Evolutionary conservation across 37 sponge, comb jelly and placozoan genomes (phyloP).

Genomic region (Oscarella lobularis): DNA sequence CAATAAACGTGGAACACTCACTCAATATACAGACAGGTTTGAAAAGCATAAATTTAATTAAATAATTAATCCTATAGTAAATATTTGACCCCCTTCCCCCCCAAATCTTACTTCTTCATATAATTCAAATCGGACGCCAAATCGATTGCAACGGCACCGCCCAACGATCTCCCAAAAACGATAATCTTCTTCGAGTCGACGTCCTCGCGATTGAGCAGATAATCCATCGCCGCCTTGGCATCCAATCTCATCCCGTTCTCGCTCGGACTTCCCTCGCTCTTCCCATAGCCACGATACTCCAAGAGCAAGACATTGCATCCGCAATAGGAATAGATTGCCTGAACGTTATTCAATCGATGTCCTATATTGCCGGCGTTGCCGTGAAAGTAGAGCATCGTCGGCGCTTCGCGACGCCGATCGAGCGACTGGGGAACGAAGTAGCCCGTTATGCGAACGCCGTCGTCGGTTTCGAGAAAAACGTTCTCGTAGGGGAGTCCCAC

Average conservation of each 20-base stretch:
- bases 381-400: constrained; percentile 83
- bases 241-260: constrained; percentile 79
- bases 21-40: neutral
- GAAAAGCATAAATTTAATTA: neutral
- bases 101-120: constrained; percentile 55
- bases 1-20: neutral
- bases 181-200: constrained; percentile 81
- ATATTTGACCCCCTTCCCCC: too few relatives aligned
- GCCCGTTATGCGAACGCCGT: constrained; percentile 51
- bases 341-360: constrained; percentile 91
- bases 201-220: constrained; percentile 59
- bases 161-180: constrained; percentile 84
- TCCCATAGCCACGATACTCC: constrained; percentile 97
- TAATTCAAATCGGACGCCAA: constrained; percentile 52
- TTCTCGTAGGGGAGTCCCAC: constrained; percentile 84
- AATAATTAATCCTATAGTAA: neutral
- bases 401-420: constrained; percentile 27
- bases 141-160: constrained; percentile 89
- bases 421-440: constrained; percentile 71
- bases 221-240: constrained; percentile 83
- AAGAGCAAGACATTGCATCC: constrained; percentile 84
- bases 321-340: constrained; percentile 77
- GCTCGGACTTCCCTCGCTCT: constrained; percentile 85
- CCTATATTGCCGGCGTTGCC: constrained; percentile 99
- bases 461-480: constrained; percentile 56